Evolutionary conservation across 92 coral and sea anemone genomes (phyloP).

Genomic region (Pocillopora grandis): DNA sequence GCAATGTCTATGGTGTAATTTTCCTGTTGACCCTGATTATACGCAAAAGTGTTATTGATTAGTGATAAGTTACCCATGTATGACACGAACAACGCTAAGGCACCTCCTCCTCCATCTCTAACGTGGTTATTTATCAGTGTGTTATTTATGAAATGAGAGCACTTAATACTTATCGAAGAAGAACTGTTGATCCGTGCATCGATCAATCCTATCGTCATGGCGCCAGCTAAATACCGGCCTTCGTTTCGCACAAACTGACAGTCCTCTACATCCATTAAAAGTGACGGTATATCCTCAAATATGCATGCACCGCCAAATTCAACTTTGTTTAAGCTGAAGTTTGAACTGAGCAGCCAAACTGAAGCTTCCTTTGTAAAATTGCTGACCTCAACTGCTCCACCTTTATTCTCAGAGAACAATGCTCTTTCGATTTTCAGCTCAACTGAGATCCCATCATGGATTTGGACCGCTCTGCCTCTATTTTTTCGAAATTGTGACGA

Average conservation of each 20-base stretch:
- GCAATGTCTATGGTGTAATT: too few species aligned
- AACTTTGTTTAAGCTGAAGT: conserved; percentile 11
- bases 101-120: conserved; percentile 1
- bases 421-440: not conserved
- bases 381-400: conserved; percentile 15
- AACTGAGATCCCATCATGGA: conserved; percentile 2
- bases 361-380: conserved; percentile 14
- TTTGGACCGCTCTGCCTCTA: conserved; percentile 9
- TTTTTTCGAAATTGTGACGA: not conserved
- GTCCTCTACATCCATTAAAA: conserved; percentile 7
- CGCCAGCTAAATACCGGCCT: conserved; percentile 10
- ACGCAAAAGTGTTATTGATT: not conserved
- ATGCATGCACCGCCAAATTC: conserved; percentile 21
- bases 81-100: not conserved
- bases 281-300: not conserved
- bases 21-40: not conserved
- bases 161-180: not conserved
- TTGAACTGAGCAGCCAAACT: conserved; percentile 16
- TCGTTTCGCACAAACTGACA: conserved; percentile 12
- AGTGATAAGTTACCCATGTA: conserved; percentile 4
- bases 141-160: conserved; percentile 5
- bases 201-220: conserved; percentile 3
- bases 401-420: conserved; percentile 1
- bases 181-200: not conserved
- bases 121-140: too few species aligned